Evolutionary conservation across 2,888 invertebrate species (phyloP), one percentile per base, ranked within the genome.

Genomic region (Athetis lepigone): DNA sequence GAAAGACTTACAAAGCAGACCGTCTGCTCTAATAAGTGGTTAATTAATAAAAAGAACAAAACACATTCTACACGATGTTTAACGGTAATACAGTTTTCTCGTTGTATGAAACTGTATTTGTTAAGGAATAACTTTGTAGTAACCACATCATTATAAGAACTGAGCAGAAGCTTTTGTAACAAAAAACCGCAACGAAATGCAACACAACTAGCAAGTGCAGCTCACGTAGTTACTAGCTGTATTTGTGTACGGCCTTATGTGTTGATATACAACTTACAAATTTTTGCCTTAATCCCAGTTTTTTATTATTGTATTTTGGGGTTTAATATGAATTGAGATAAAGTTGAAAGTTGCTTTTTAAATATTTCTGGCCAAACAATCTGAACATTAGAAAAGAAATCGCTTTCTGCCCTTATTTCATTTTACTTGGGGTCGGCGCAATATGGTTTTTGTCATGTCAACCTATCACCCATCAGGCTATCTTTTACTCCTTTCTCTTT

Each of bases 161-260:
- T 2, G 11, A 25, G 39, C 11, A 45, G 27, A 19, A 40, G 36
- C 27, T 16, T 37, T 23, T 11, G 8, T 21, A 42, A 51, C 45
- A 51, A 68, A 60, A 69, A 42, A 45, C 54, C 49, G n/a, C 49
- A 37, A 33, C 7, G 43, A 27, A 40, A 42, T 47, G 69, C 36
- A 40, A 27, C 36, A 25, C 70, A 70, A 65, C 47, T 70, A 65
- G 70, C 61, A 47, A 69, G 47, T 49, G 42, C 47, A 60, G 46
- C 7, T 27, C 46, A 23, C 37, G 29, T 6, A 16, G 21, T 8
- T n/a, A 33, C 69, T 59, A 18, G 25, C 36, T 5, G 25, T 29
- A 18, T 37, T 40, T 54, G 74, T 13, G 45, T 25, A 0, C 43
- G 25, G n/a, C 13, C 33, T 67, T 68, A 27, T 11, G 27, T 37